These are phyloP conservation scores for Euwallacea similis DNA, from an alignment of 1,140 invertebrate genomes.

Conservation along the genomic window DNA sequence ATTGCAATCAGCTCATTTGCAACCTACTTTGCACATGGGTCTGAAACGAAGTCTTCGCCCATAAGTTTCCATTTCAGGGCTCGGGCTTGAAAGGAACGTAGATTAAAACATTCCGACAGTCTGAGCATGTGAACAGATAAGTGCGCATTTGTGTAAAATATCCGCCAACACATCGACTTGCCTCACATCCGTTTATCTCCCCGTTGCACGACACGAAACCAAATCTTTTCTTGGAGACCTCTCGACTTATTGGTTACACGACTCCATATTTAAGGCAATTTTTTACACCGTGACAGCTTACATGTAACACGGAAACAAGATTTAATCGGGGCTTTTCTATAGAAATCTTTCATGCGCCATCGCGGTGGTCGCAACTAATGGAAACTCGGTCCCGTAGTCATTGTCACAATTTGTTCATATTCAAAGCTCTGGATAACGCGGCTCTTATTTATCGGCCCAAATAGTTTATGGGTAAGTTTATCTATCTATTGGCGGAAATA, in stretches of 20 bases:
- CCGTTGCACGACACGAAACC: slow-evolving; percentile 41
- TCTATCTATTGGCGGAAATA: slow-evolving; percentile 7
- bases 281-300: slow-evolving; percentile 30
- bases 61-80: too few species aligned
- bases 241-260: slow-evolving; percentile 37
- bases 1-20: too few species aligned
- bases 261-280: slow-evolving; percentile 37
- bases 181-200: slow-evolving; percentile 38
- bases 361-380: too few species aligned
- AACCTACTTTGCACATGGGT: too few species aligned
- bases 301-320: slow-evolving; percentile 34
- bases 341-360: not conserved
- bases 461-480: not conserved
- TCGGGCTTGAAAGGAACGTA: slow-evolving; percentile 9
- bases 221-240: slow-evolving; percentile 37
- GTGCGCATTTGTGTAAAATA: slow-evolving; percentile 42
- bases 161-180: slow-evolving; percentile 40
- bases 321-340: slow-evolving; percentile 10
- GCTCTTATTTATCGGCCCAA: too few species aligned
- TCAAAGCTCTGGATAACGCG: too few species aligned
- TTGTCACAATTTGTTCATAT: too few species aligned
- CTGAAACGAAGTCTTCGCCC: too few species aligned
- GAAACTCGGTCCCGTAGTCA: too few species aligned
- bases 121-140: slow-evolving; percentile 30
- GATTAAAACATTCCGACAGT: slow-evolving; percentile 37